These are phyloP conservation scores for Channa argus DNA, from an alignment of 2,113 vertebrate genomes.

Conservation along the genomic window DNA sequence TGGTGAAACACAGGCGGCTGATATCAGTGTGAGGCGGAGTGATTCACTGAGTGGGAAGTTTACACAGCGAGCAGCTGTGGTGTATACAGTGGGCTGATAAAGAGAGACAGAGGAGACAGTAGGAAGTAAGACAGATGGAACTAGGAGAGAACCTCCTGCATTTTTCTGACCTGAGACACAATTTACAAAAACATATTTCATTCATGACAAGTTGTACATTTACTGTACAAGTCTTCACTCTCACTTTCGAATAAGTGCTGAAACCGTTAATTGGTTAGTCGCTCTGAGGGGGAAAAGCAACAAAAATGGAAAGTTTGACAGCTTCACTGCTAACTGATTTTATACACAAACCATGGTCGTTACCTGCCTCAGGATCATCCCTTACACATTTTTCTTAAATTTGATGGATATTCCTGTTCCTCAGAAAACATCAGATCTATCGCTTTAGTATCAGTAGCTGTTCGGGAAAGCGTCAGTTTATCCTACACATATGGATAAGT, in stretches of 20 bases:
- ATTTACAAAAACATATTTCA: slow-evolving; percentile 9
- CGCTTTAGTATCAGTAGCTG: background rate
- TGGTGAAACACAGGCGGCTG: slow-evolving; percentile 27
- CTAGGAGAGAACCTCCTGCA: slow-evolving; percentile 28
- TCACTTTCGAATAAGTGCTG: background rate
- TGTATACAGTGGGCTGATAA: slow-evolving; percentile 68
- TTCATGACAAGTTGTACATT: background rate
- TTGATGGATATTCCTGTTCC: too few species aligned
- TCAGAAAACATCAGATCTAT: background rate
- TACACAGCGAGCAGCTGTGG: slow-evolving; percentile 64
- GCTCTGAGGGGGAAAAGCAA: background rate
- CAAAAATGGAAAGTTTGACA: too few species aligned
- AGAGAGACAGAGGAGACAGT: slow-evolving; percentile 46
- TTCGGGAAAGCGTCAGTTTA: background rate
- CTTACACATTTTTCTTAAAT: background rate
- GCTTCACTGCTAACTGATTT: too few species aligned
- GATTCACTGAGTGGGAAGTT: slow-evolving; percentile 74
- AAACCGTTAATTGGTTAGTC: background rate
- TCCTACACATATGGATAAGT: background rate
- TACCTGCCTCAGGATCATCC: too few species aligned
- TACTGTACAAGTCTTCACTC: background rate
- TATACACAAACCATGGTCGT: too few species aligned
- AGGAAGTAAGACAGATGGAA: slow-evolving; percentile 52
- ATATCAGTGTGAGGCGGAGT: slow-evolving; percentile 38
- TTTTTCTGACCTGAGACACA: slow-evolving; percentile 36